These are phyloP conservation scores for Temnothorax ravouxi DNA, from an alignment of 2,888 invertebrate genomes.

Conservation along the genomic window DNA sequence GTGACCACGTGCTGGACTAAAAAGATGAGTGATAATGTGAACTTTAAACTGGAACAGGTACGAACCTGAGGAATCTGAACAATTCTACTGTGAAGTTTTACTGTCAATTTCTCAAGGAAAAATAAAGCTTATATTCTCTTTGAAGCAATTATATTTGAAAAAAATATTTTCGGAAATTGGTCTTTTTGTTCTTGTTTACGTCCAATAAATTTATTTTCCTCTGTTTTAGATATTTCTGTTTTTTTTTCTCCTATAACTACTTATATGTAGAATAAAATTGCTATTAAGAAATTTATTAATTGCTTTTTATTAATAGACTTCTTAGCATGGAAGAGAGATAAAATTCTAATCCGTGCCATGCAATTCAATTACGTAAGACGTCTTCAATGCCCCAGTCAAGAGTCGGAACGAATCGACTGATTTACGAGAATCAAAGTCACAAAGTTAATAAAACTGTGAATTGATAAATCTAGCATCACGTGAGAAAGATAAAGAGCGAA, in stretches of 20 bases:
- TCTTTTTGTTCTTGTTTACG: neutral
- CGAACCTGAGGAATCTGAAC: neutral
- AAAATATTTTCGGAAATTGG: neutral
- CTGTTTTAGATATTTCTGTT: neutral
- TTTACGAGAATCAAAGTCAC: neutral
- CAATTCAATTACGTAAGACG: neutral
- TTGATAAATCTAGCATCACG: neutral
- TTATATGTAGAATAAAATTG: neutral
- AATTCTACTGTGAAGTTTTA: neutral
- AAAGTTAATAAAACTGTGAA: constrained; percentile 7
- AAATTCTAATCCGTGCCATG: neutral
- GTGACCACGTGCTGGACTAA: constrained; percentile 20
- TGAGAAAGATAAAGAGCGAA: neutral
- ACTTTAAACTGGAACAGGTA: neutral
- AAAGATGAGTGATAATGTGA: neutral
- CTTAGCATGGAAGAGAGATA: neutral
- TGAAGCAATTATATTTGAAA: neutral
- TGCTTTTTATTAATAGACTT: too few species aligned
- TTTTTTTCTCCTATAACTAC: neutral
- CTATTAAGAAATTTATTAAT: too few species aligned
- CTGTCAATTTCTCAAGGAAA: neutral
- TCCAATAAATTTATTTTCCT: neutral
- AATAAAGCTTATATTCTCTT: neutral
- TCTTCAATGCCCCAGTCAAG: neutral
- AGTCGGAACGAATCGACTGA: neutral